These are phyloP conservation scores for Chelon labrosus DNA, from an alignment of 2,797 vertebrate species.

Conservation along the genomic window DNA sequence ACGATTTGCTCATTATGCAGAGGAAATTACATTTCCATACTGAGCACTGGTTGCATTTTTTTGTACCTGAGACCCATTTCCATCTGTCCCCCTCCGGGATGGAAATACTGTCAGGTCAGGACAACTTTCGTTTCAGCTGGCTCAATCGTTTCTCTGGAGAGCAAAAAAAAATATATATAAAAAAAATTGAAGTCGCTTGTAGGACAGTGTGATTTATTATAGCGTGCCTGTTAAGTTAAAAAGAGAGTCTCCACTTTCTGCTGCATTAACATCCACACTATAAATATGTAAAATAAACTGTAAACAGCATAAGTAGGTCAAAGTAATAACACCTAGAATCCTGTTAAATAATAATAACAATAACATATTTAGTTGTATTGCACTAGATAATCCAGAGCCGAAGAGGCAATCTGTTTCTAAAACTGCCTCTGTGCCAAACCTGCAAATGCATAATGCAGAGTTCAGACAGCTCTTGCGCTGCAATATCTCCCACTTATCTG, in stretches of 20 bases:
- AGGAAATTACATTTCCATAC: conserved; percentile 72
- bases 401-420: conserved; percentile 4
- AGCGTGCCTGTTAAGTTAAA: background rate
- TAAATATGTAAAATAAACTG: background rate
- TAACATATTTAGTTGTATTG: background rate
- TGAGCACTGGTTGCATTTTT: conserved; percentile 40
- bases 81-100: conserved; percentile 34
- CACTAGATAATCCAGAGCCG: conserved; percentile 5
- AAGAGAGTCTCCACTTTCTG: background rate
- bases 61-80: conserved; percentile 51
- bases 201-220: conserved; percentile 10
- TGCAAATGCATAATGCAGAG: conserved; percentile 24
- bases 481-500: conserved; percentile 51
- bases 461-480: conserved; percentile 20
- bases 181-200: conserved; percentile 12
- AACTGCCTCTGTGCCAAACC: conserved; percentile 6
- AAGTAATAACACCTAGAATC: background rate
- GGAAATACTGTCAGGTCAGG: conserved; percentile 42
- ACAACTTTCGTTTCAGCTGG: conserved; percentile 8
- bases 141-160: conserved; percentile 19
- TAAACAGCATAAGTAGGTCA: background rate
- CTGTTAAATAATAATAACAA: background rate
- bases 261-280: background rate
- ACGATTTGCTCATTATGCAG: conserved; percentile 29
- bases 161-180: too few relatives aligned